Evolutionary conservation across 2,888 invertebrate genomes (phyloP).

Genomic region (Saturnia japonica): DNA sequence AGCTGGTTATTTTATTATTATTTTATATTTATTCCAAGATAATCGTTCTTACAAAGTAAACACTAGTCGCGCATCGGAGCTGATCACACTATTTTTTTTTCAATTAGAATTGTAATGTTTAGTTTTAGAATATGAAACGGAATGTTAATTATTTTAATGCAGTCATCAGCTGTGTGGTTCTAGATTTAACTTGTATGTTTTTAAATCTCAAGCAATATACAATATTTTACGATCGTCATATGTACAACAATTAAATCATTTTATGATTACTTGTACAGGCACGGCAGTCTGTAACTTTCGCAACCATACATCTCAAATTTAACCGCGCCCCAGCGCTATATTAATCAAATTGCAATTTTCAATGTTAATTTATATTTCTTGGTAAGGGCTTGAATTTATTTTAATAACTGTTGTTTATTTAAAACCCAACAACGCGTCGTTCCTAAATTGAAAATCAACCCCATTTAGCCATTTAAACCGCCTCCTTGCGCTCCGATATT

Average conservation of each 20-base stretch:
- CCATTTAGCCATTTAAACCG: constrained; percentile 58
- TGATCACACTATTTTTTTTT: neutral
- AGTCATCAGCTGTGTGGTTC: neutral
- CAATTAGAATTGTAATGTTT: neutral
- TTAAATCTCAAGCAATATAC: constrained; percentile 12
- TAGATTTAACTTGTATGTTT: constrained; percentile 9
- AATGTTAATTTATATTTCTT: constrained; percentile 63
- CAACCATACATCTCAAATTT: constrained; percentile 54
- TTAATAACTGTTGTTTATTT: constrained; percentile 62
- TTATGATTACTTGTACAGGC: constrained; percentile 29
- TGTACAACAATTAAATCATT: constrained; percentile 11
- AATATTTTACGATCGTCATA: constrained; percentile 11
- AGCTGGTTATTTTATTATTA: too few species aligned
- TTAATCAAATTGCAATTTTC: constrained; percentile 58
- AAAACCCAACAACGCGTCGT: constrained; percentile 67
- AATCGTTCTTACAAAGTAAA: too few species aligned
- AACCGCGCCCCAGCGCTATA: constrained; percentile 60
- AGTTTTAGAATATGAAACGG: neutral
- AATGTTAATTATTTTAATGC: too few species aligned
- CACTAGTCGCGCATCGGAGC: too few species aligned
- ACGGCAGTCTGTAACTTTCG: constrained; percentile 50
- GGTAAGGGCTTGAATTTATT: constrained; percentile 61
- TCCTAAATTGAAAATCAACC: constrained; percentile 79
- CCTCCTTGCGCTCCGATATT: constrained; percentile 69
- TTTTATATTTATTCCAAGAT: too few species aligned